These are phyloP conservation scores for Pemphigus obesinymphae DNA, from an alignment of 1,140 invertebrate species.

Conservation along the genomic window DNA sequence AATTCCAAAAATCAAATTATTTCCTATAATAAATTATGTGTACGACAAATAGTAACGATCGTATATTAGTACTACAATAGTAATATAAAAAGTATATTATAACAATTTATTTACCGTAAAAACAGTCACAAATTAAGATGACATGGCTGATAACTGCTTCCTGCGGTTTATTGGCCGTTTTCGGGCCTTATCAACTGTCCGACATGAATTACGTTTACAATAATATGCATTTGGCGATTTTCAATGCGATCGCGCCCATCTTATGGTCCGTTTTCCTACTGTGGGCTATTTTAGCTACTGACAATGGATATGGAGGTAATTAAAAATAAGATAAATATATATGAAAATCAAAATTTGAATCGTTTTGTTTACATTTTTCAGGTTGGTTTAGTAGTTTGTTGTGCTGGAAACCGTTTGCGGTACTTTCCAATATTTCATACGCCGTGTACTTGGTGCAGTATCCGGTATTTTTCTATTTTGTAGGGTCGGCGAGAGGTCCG, in stretches of 20 bases:
- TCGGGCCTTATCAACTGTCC: constrained; percentile 58
- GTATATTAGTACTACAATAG: too few relatives aligned
- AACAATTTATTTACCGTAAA: neutral
- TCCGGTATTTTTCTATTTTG: constrained; percentile 60
- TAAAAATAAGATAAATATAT: neutral
- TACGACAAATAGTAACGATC: too few relatives aligned
- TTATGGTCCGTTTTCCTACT: constrained; percentile 58
- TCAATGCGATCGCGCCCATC: constrained; percentile 62
- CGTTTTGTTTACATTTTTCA: constrained; percentile 51
- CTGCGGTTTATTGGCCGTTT: constrained; percentile 57
- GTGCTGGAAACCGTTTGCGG: constrained; percentile 61
- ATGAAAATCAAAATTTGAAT: too few relatives aligned
- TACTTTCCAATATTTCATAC: constrained; percentile 63
- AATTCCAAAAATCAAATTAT: too few relatives aligned
- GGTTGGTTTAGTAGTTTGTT: constrained; percentile 62
- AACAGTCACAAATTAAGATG: neutral
- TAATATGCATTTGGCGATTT: constrained; percentile 59
- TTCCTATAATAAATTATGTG: too few relatives aligned
- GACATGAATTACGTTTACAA: constrained; percentile 59
- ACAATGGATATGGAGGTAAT: constrained; percentile 57
- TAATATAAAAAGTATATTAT: too few relatives aligned
- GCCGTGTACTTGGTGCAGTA: constrained; percentile 71
- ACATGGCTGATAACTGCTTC: constrained; percentile 55
- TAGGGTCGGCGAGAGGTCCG: constrained; percentile 56
- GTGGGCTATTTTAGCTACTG: constrained; percentile 63